Evolutionary conservation across 1,140 invertebrate species (phyloP).

Genomic region (Macrostomum lignano): DNA sequence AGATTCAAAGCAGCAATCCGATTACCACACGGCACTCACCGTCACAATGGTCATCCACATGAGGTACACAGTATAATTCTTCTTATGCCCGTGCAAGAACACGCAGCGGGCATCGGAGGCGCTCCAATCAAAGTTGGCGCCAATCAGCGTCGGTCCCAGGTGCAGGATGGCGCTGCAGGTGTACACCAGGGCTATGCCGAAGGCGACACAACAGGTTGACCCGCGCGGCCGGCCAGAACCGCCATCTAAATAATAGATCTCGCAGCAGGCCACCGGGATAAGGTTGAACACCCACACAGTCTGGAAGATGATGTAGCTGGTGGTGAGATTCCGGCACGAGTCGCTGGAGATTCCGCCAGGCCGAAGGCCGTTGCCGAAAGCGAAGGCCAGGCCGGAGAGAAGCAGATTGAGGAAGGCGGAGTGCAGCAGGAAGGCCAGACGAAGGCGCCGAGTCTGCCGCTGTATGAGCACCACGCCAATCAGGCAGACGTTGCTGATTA

Average conservation of each 20-base stretch:
- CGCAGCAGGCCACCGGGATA: conserved; percentile 23
- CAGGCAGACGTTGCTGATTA: too few species aligned
- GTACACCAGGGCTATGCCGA: conserved; percentile 23
- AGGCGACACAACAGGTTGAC: conserved; percentile 19
- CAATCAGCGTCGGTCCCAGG: conserved; percentile 25
- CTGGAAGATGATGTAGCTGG: conserved; percentile 17
- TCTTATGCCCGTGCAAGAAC: conserved; percentile 18
- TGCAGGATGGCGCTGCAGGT: conserved; percentile 22
- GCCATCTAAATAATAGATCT: conserved; percentile 24
- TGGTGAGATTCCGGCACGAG: conserved; percentile 17
- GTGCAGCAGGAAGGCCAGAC: too few species aligned
- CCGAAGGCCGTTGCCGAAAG: too few species aligned
- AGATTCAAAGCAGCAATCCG: too few species aligned
- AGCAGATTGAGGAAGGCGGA: too few species aligned
- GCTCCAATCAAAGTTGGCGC: conserved; percentile 23
- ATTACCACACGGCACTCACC: too few species aligned
- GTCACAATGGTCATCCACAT: conserved; percentile 25
- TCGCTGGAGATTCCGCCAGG: too few species aligned
- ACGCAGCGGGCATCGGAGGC: conserved; percentile 20
- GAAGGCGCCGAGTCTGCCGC: too few species aligned
- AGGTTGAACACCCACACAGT: conserved; percentile 25
- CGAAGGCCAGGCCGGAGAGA: too few species aligned
- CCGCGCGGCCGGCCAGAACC: conserved; percentile 12
- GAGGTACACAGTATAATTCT: conserved; percentile 21
- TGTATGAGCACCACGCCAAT: too few species aligned